These are phyloP conservation scores for Erynnis tages DNA, from an alignment of 2,888 invertebrate genomes.

Conservation along the genomic window DNA sequence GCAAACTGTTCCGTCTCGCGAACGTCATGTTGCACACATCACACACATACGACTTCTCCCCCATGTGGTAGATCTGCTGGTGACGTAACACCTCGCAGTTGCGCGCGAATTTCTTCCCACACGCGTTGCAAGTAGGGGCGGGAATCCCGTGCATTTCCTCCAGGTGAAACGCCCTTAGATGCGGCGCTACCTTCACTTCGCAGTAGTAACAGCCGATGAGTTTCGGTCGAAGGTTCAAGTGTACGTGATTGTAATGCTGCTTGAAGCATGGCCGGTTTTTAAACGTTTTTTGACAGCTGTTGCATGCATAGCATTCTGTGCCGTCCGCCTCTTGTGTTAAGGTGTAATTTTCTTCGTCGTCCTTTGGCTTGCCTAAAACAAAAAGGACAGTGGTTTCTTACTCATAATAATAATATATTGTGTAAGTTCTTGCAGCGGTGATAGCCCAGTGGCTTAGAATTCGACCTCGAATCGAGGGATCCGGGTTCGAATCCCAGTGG, in stretches of 20 bases:
- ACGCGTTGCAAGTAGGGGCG: conserved; percentile 54
- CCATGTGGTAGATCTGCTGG: conserved; percentile 56
- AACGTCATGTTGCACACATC: conserved; percentile 73
- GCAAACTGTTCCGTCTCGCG: conserved; percentile 44
- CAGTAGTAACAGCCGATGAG: conserved; percentile 52
- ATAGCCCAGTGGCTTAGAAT: too few species aligned
- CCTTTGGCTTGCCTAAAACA: conserved; percentile 45
- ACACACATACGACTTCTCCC: conserved; percentile 60
- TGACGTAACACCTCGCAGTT: conserved; percentile 50
- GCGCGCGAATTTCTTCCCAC: conserved; percentile 53
- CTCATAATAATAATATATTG: too few species aligned
- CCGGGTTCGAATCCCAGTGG: too few species aligned
- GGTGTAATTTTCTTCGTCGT: conserved; percentile 38
- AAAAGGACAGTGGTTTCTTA: too few species aligned
- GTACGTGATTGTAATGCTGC: conserved; percentile 56
- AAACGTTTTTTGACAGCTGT: conserved; percentile 45
- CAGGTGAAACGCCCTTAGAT: conserved; percentile 49
- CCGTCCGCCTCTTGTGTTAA: conserved; percentile 35
- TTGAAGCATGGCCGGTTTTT: conserved; percentile 49
- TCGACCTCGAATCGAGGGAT: too few species aligned
- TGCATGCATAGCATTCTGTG: conserved; percentile 41
- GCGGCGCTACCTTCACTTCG: conserved; percentile 43
- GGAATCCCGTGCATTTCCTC: conserved; percentile 54
- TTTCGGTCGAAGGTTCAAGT: conserved; percentile 48
- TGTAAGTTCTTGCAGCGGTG: too few species aligned